Conservation (phyloP, 2,113 vertebrate genomes). For the Thinocorus orbignyianus region DNA sequence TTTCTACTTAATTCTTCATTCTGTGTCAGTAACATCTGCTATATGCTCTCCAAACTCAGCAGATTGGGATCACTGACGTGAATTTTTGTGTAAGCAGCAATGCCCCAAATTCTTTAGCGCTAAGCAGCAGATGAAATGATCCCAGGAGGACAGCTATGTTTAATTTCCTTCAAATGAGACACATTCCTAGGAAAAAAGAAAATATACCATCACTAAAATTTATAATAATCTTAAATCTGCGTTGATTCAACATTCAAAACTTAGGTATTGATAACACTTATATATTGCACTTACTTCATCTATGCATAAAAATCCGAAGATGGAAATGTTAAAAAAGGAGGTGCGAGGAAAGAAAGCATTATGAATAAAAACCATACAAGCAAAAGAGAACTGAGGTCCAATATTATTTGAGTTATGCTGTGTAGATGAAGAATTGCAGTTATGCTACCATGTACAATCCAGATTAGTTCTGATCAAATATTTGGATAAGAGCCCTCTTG, state of each 20-base stretch:
- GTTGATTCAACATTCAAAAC: neutral
- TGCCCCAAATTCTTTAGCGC: conserved; percentile 24
- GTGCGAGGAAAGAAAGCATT: neutral
- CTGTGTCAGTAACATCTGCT: conserved; percentile 20
- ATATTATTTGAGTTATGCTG: neutral
- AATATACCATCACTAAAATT: neutral
- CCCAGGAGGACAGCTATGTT: neutral
- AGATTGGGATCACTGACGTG: neutral
- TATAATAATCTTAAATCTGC: neutral
- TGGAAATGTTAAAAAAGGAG: neutral
- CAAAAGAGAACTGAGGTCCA: neutral
- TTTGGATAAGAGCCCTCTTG: conserved; percentile 27
- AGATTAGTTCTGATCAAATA: conserved; percentile 40
- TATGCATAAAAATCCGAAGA: neutral
- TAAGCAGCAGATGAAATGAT: conserved; percentile 7
- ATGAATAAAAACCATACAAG: neutral
- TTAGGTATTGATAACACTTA: neutral
- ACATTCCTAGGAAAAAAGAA: neutral
- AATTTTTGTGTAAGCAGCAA: conserved; percentile 35
- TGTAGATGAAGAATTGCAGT: neutral
- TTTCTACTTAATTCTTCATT: conserved; percentile 35
- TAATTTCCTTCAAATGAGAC: conserved; percentile 5
- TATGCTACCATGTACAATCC: neutral
- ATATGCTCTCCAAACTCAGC: neutral
- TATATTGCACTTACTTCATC: neutral